A percentile compares a stretch with the other conserved stretches of the same genome.
Conservation (phyloP, 2,113 vertebrate genomes). For the Scomber colias region DNA sequence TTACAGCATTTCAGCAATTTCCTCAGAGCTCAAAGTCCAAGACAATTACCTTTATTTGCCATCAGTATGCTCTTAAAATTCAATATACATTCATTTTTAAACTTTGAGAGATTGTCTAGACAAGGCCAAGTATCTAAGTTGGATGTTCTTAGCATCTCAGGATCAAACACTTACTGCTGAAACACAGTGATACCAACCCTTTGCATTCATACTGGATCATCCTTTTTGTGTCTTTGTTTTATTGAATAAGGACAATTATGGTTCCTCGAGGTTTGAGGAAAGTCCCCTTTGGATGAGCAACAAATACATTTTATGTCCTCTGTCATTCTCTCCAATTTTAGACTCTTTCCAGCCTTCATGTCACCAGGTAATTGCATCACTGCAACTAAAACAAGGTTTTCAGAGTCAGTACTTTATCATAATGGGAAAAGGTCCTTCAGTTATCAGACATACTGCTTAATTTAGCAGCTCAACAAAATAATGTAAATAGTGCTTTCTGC, state of each 20-base stretch:
- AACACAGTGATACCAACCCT: neutral
- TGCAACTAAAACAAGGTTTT: neutral
- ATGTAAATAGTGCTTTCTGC: neutral
- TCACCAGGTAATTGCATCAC: slow-evolving; percentile 34
- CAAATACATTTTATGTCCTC: slow-evolving; percentile 19
- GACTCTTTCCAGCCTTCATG: slow-evolving; percentile 22
- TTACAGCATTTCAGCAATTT: no score
- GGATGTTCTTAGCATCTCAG: neutral
- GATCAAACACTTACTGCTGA: neutral
- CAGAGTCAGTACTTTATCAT: neutral
- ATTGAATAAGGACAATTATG: slow-evolving; percentile 11
- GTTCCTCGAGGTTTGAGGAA: slow-evolving; percentile 22
- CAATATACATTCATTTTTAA: no score
- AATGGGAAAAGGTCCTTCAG: neutral
- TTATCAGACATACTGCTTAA: neutral
- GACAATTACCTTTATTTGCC: no score
- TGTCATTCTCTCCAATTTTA: slow-evolving; percentile 50
- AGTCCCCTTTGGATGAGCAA: slow-evolving; percentile 27
- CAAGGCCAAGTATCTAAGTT: neutral
- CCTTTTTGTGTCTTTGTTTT: neutral
- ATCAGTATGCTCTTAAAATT: no score
- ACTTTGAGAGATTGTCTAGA: no score
- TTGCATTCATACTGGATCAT: neutral
- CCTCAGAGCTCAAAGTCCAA: no score
- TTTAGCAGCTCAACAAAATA: neutral